Conservation (phyloP, 2,888 invertebrate genomes). For the Hydroisotoma schaefferi region DNA sequence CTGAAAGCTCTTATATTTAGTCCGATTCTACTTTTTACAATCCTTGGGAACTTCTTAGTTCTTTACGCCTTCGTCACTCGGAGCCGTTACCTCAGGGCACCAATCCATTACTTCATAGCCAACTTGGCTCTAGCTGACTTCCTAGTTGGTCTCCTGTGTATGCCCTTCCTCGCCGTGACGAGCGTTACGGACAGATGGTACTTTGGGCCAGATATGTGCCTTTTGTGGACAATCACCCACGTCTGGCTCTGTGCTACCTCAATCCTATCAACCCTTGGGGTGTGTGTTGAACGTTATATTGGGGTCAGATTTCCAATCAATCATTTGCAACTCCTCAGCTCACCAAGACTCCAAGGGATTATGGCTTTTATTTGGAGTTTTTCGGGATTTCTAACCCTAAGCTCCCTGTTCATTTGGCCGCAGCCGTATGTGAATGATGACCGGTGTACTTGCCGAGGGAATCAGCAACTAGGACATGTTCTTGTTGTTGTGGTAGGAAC, state of each 20-base stretch:
- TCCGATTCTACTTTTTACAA: slow-evolving; percentile 29
- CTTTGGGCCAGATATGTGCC: slow-evolving; percentile 32
- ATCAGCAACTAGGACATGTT: background rate
- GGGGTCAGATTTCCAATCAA: slow-evolving; percentile 31
- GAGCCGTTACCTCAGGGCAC: slow-evolving; percentile 15
- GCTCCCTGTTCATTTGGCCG: background rate
- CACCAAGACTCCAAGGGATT: background rate
- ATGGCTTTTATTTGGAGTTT: background rate
- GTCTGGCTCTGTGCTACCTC: slow-evolving; percentile 38
- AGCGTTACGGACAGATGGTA: slow-evolving; percentile 36
- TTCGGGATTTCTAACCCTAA: background rate
- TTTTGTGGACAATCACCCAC: slow-evolving; percentile 34
- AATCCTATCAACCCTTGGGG: slow-evolving; percentile 33
- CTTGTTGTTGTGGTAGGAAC: background rate
- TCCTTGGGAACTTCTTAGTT: slow-evolving; percentile 36
- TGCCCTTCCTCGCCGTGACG: slow-evolving; percentile 35
- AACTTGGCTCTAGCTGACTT: slow-evolving; percentile 40
- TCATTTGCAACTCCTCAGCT: slow-evolving; percentile 24
- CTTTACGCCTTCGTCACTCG: slow-evolving; percentile 20
- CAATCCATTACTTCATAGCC: slow-evolving; percentile 35
- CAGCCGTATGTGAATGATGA: background rate
- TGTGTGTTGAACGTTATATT: slow-evolving; percentile 41
- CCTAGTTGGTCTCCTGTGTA: slow-evolving; percentile 34
- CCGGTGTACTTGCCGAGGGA: background rate
- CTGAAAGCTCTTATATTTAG: slow-evolving; percentile 18